Percentiles rank a stretch among this genome's conserved stretches.
These are phyloP conservation scores for Calonectris borealis DNA, from an alignment of 2,113 vertebrate genomes.

Conservation along the genomic window DNA sequence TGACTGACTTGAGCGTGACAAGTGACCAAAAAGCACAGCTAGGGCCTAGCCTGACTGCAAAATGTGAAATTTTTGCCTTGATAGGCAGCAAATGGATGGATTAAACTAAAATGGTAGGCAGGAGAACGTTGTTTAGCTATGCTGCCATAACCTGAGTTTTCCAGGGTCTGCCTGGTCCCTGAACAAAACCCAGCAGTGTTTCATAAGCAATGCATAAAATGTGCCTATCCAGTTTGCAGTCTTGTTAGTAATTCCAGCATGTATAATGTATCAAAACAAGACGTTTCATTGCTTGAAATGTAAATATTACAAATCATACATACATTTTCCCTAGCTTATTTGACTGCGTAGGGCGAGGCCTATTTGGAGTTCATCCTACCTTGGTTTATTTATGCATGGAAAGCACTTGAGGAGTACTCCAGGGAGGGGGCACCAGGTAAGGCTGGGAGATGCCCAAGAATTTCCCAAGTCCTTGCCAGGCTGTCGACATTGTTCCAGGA, in stretches of 20 bases:
- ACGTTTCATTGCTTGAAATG: constrained; percentile 4
- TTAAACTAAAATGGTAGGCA: not conserved
- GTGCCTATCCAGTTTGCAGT: not conserved
- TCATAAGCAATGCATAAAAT: not conserved
- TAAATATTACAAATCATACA: not conserved
- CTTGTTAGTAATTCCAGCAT: not conserved
- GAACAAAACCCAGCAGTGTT: not conserved
- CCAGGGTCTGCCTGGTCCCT: not conserved
- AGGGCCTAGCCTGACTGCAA: not conserved
- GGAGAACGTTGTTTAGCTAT: not conserved
- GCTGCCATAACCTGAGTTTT: not conserved
- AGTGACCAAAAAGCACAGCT: not conserved
- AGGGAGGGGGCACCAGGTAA: rapidly evolving
- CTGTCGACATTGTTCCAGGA: not conserved
- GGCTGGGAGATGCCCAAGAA: not conserved
- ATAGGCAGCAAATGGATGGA: not conserved
- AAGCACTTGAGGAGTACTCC: not conserved
- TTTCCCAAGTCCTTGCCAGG: not conserved
- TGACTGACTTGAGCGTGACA: not conserved
- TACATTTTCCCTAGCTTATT: not conserved
- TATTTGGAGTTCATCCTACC: not conserved
- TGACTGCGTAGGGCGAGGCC: not conserved
- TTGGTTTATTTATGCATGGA: not conserved
- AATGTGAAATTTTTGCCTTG: not conserved
- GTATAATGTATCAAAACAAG: not conserved